These are phyloP conservation scores for Lindbergichthys nudifrons DNA, from an alignment of 2,797 vertebrate genomes.

Conservation along the genomic window DNA sequence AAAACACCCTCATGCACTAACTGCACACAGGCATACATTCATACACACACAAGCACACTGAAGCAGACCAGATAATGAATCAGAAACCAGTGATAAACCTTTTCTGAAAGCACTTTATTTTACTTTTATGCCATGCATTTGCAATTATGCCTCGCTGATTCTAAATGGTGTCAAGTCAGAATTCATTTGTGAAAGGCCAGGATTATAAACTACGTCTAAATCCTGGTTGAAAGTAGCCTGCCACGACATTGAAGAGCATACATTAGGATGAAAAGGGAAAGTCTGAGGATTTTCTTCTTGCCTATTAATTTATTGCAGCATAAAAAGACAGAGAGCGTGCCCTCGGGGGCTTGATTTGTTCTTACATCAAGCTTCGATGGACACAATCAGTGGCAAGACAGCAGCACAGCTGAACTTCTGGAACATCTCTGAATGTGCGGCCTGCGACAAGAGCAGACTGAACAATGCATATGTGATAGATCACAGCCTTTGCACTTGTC, in stretches of 20 bases:
- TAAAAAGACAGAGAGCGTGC: slow-evolving; percentile 51
- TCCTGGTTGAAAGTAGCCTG: slow-evolving; percentile 30
- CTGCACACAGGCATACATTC: slow-evolving; percentile 26
- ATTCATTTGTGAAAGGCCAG: slow-evolving; percentile 15
- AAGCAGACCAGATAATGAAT: slow-evolving; percentile 61
- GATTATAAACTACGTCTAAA: slow-evolving; percentile 48
- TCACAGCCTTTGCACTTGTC: slow-evolving; percentile 42
- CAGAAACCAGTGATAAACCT: slow-evolving; percentile 47
- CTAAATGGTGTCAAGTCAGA: slow-evolving; percentile 20
- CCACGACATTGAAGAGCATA: slow-evolving; percentile 12
- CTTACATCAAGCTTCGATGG: slow-evolving; percentile 76
- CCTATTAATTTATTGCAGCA: slow-evolving; percentile 70
- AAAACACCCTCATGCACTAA: slow-evolving; percentile 37
- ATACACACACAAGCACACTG: slow-evolving; percentile 17
- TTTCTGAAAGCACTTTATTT: slow-evolving; percentile 60
- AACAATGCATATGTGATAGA: slow-evolving; percentile 49
- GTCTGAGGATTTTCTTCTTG: slow-evolving; percentile 27
- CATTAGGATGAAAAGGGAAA: slow-evolving; percentile 3
- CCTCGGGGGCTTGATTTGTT: slow-evolving; percentile 66
- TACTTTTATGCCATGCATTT: slow-evolving; percentile 64
- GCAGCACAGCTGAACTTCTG: slow-evolving; percentile 70
- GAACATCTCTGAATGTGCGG: slow-evolving; percentile 25
- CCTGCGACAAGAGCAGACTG: slow-evolving; percentile 14
- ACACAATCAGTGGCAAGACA: slow-evolving; percentile 67
- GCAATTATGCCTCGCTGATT: slow-evolving; percentile 33